phyloP scores from a whole-genome alignment of 2,797 vertebrate genomes.

The Pempheris klunzingeri region DNA sequence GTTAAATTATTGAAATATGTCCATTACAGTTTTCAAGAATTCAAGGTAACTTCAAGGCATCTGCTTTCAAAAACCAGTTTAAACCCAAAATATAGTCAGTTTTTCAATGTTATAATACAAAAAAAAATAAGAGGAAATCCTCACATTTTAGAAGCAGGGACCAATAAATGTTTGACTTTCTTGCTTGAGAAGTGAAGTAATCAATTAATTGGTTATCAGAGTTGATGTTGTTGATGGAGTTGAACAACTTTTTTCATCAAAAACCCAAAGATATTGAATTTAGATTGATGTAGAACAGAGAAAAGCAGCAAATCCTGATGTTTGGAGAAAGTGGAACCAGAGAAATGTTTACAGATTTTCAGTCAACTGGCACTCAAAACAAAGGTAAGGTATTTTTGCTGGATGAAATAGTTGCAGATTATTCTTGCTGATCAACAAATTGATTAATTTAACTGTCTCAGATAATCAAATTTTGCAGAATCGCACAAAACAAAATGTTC shows the following conservation, averaged over 20 bases:
- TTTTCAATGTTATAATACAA: not conserved
- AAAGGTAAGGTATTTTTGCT: too few relatives aligned
- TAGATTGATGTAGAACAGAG: not conserved
- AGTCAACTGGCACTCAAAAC: too few relatives aligned
- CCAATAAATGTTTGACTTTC: not conserved
- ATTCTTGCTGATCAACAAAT: not conserved
- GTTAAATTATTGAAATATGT: not conserved
- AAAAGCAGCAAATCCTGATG: not conserved
- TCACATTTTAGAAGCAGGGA: not conserved
- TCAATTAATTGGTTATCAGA: not conserved
- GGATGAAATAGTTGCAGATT: not conserved
- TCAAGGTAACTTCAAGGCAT: not conserved
- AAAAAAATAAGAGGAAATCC: not conserved
- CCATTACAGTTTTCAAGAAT: not conserved
- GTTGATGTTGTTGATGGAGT: not conserved
- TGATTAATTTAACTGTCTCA: rapidly evolving
- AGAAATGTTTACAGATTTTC: not conserved
- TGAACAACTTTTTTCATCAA: not conserved
- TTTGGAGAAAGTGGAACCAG: not conserved
- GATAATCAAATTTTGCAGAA: too few relatives aligned
- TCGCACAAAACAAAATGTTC: not conserved
- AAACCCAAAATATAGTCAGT: too few relatives aligned
- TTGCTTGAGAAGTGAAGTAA: not conserved
- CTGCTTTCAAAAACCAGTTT: too few relatives aligned
- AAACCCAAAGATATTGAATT: not conserved